Evolutionary conservation across 2,113 vertebrate species (phyloP).

Genomic region (Phycodurus eques): DNA sequence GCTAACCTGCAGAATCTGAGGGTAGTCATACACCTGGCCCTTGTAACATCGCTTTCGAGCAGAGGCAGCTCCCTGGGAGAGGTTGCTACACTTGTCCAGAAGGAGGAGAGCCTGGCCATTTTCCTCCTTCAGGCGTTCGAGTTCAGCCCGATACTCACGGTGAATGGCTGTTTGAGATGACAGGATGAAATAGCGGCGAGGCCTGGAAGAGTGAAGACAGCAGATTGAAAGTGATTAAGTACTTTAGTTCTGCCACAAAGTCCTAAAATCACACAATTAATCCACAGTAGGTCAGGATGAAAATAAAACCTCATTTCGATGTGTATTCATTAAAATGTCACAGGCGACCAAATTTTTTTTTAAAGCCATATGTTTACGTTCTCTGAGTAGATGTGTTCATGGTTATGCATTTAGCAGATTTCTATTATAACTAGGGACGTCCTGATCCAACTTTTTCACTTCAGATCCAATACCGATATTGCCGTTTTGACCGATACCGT

Average conservation of each 20-base stretch:
- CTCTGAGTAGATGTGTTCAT: background rate
- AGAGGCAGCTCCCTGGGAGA: slow-evolving; percentile 81
- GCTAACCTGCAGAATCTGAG: slow-evolving; percentile 91
- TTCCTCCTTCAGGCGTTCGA: slow-evolving; percentile 87
- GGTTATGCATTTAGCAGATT: background rate
- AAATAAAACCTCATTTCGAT: background rate
- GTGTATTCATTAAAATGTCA: background rate
- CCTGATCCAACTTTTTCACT: too few species aligned
- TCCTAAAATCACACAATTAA: background rate
- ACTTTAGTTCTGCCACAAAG: background rate
- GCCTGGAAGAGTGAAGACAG: slow-evolving; percentile 60
- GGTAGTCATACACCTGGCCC: slow-evolving; percentile 89
- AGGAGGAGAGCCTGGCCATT: slow-evolving; percentile 85
- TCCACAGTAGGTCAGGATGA: background rate
- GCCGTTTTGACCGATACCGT: too few species aligned
- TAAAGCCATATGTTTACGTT: background rate
- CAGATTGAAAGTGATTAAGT: background rate
- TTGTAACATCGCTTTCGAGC: slow-evolving; percentile 85
- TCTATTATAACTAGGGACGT: too few species aligned
- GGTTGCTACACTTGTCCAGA: slow-evolving; percentile 90
- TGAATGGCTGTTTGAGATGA: slow-evolving; percentile 89
- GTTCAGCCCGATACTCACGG: slow-evolving; percentile 84
- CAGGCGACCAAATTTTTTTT: background rate
- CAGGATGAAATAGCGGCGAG: slow-evolving; percentile 86
- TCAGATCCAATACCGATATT: too few species aligned